Percentiles rank a stretch among this genome's conserved stretches.
Conservation (phyloP, 2,797 vertebrate genomes). For the Melanotaenia nigrans region DNA sequence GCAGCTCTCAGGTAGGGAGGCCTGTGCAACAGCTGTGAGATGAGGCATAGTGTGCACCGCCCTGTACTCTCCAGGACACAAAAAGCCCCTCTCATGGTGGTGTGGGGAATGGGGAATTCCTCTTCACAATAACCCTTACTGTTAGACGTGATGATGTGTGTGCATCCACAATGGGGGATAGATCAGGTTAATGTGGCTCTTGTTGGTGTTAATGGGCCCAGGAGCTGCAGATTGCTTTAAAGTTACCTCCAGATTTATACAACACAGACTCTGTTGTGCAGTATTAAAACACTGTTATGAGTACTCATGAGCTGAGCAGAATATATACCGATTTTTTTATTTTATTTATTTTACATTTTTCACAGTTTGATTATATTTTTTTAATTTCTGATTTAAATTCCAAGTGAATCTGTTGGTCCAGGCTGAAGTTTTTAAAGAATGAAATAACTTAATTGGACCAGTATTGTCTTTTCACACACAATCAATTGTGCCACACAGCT, state of each 20-base stretch:
- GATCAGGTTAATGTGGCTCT: conserved; percentile 42
- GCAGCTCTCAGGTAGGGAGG: conserved; percentile 5
- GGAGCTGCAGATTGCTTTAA: conserved; percentile 18
- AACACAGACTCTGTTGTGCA: conserved; percentile 11
- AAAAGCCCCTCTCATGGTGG: conserved; percentile 44
- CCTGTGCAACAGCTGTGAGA: conserved; percentile 37
- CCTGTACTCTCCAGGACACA: conserved; percentile 30
- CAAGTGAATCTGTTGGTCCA: neutral
- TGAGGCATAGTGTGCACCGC: conserved; percentile 11
- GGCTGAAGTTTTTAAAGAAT: neutral
- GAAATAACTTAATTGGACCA: neutral
- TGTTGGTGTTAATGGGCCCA: conserved; percentile 4
- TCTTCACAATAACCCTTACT: conserved; percentile 66
- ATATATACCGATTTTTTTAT: neutral
- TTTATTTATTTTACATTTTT: neutral
- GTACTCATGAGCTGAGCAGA: neutral
- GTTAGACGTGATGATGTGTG: conserved; percentile 39
- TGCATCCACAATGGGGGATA: conserved; percentile 22
- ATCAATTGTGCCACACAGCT: neutral
- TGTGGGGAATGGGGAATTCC: conserved; percentile 48
- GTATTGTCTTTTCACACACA: neutral
- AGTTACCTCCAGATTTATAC: conserved; percentile 8
- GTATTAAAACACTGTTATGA: neutral
- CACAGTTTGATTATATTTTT: neutral
- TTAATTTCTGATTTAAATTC: neutral